Evolutionary conservation across 2,113 vertebrate genomes (phyloP).

Genomic region (Phrynocephalus versicolor): DNA sequence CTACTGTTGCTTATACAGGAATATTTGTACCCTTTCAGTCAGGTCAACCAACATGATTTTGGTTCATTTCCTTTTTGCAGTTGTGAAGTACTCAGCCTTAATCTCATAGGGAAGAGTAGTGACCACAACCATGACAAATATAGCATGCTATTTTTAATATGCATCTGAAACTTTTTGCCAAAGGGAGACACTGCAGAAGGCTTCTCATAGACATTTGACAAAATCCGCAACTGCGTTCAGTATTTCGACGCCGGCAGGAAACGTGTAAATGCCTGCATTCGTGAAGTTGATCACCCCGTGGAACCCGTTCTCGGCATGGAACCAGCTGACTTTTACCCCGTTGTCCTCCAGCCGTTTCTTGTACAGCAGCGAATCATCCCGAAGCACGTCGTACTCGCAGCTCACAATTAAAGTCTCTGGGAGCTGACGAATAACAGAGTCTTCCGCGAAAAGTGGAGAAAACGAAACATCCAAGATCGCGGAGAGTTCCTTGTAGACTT

Average conservation of each 20-base stretch:
- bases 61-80: too few species aligned
- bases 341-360: constrained; percentile 83
- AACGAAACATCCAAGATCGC: constrained; percentile 48
- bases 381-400: constrained; percentile 58
- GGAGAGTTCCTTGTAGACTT: constrained; percentile 71
- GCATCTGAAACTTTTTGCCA: too few species aligned
- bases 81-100: too few species aligned
- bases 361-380: constrained; percentile 83
- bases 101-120: too few species aligned
- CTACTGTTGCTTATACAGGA: too few species aligned
- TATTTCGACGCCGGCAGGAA: constrained; percentile 67
- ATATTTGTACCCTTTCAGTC: too few species aligned
- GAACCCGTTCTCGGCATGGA: constrained; percentile 78
- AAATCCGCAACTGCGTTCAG: constrained; percentile 71
- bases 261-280: constrained; percentile 64
- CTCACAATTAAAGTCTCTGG: constrained; percentile 80
- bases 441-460: constrained; percentile 81
- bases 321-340: constrained; percentile 78
- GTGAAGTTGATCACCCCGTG: constrained; percentile 80
- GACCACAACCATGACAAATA: too few species aligned
- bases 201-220: constrained; percentile 70
- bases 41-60: too few species aligned
- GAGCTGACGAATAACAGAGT: constrained; percentile 70
- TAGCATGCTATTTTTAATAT: too few species aligned
- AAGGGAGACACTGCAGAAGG: too few species aligned